phyloP scores from a whole-genome alignment of 1,140 invertebrate genomes.

The Eulimnadia texana region DNA sequence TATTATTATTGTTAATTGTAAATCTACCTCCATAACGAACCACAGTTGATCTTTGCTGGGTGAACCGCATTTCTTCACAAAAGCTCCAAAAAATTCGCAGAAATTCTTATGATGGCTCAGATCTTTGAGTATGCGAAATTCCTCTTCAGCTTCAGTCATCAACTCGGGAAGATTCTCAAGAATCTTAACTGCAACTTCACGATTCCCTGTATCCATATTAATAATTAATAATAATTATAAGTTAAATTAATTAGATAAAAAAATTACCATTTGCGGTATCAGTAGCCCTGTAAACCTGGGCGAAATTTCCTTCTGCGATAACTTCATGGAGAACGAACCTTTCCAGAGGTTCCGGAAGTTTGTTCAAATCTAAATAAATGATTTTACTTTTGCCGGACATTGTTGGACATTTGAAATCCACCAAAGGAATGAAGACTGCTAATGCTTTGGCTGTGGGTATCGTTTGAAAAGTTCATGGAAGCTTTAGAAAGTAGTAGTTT shows the following conservation, averaged over 20 bases:
- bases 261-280: constrained; percentile 36
- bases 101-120: constrained; percentile 61
- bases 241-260: neutral
- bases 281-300: constrained; percentile 54
- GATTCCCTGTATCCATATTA: constrained; percentile 32
- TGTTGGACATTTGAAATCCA: neutral
- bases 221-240: too few species aligned
- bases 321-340: constrained; percentile 47
- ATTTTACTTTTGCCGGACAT: constrained; percentile 15
- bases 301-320: constrained; percentile 57
- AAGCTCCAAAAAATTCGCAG: constrained; percentile 70
- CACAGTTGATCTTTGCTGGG: constrained; percentile 53
- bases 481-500: too few species aligned
- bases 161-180: constrained; percentile 50
- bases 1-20: neutral
- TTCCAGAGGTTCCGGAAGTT: constrained; percentile 46
- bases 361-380: constrained; percentile 26
- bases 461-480: too few species aligned
- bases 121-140: constrained; percentile 66
- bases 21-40: constrained; percentile 72
- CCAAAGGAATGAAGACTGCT: neutral
- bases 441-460: too few species aligned
- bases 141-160: constrained; percentile 57
- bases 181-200: constrained; percentile 66
- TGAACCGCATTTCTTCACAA: constrained; percentile 43